These are phyloP conservation scores for Ectemnius continuus DNA, from an alignment of 2,888 invertebrate species.

Conservation along the genomic window DNA sequence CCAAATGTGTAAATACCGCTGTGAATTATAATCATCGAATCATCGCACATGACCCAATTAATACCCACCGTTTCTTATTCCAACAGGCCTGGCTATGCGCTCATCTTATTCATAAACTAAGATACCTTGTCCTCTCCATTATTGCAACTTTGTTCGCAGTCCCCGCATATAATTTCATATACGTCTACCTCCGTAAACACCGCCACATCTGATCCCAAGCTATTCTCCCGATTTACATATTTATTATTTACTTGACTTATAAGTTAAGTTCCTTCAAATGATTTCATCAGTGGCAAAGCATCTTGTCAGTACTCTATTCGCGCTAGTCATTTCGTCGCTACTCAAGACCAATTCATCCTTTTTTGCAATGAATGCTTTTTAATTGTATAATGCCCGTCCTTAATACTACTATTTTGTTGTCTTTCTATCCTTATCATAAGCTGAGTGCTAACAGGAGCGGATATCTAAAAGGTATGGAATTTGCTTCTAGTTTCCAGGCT, in stretches of 20 bases:
- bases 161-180: constrained; percentile 63
- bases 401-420: constrained; percentile 43
- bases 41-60: constrained; percentile 54
- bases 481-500: constrained; percentile 36
- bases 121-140: constrained; percentile 70
- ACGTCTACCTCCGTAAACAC: constrained; percentile 66
- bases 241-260: constrained; percentile 57
- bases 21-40: constrained; percentile 30
- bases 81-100: constrained; percentile 75
- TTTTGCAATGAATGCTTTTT: constrained; percentile 17
- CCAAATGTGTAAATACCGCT: not conserved
- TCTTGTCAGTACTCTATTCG: constrained; percentile 14
- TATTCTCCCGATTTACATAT: constrained; percentile 47
- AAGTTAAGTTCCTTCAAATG: constrained; percentile 54
- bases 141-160: constrained; percentile 64
- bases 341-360: constrained; percentile 16
- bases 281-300: constrained; percentile 19
- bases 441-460: constrained; percentile 61
- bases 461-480: constrained; percentile 62
- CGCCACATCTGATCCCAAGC: constrained; percentile 73
- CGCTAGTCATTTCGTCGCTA: constrained; percentile 19
- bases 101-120: constrained; percentile 71
- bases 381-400: constrained; percentile 33
- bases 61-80: constrained; percentile 70
- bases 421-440: constrained; percentile 55